These are phyloP conservation scores for Metalampra italica DNA, from an alignment of 2,888 invertebrate genomes.

Conservation along the genomic window DNA sequence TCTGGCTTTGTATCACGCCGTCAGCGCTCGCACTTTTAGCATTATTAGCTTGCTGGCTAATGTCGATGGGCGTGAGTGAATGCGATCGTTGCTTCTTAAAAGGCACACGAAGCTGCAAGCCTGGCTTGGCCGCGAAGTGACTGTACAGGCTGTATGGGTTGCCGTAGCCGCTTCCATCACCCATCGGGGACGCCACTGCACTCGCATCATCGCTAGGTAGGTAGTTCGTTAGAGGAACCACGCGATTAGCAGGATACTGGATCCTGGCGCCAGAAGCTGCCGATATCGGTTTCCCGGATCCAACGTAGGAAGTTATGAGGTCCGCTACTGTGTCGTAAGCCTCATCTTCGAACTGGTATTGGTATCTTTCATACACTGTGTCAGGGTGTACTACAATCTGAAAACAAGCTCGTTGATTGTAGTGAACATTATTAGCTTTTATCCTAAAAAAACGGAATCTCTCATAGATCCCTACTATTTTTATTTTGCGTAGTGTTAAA, in stretches of 20 bases:
- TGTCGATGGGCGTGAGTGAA: conserved; percentile 83
- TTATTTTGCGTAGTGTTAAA: no score
- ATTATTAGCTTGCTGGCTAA: conserved; percentile 62
- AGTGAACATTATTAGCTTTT: no score
- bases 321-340: conserved; percentile 95
- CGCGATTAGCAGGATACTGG: conserved; percentile 89
- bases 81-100: conserved; percentile 84
- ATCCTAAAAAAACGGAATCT: no score
- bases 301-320: conserved; percentile 95
- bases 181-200: conserved; percentile 48
- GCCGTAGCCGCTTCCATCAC: conserved; percentile 48
- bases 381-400: conserved; percentile 91
- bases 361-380: conserved; percentile 93
- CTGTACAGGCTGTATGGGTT: conserved; percentile 72
- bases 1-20: conserved; percentile 80
- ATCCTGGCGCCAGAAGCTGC: conserved; percentile 93
- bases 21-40: conserved; percentile 85
- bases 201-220: conserved; percentile 57
- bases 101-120: conserved; percentile 57
- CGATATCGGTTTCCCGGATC: conserved; percentile 93
- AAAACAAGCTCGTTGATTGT: no score
- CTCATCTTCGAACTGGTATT: conserved; percentile 96
- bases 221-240: conserved; percentile 87
- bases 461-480: no score
- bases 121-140: conserved; percentile 64